These are phyloP conservation scores for Burhinus bistriatus DNA, from an alignment of 2,113 vertebrate genomes.

Conservation along the genomic window DNA sequence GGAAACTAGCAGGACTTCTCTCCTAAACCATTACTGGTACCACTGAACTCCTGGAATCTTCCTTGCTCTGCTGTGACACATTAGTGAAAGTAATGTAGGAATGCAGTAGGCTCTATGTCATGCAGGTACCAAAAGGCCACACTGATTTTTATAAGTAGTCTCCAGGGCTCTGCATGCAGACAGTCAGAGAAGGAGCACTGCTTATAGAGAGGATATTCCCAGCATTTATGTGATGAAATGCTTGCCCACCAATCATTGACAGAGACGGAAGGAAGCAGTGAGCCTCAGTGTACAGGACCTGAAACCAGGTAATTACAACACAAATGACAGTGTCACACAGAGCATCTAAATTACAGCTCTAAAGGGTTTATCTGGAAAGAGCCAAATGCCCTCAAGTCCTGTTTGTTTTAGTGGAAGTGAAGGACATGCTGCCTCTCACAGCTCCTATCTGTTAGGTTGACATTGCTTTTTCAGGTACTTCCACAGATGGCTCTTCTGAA, in stretches of 20 bases:
- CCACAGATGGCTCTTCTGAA: neutral
- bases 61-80: neutral
- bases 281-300: neutral
- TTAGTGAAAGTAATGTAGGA: neutral
- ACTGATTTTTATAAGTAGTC: neutral
- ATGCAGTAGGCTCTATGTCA: neutral
- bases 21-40: neutral
- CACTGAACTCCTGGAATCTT: neutral
- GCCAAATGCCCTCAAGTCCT: neutral
- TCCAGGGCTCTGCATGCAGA: neutral
- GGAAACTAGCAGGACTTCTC: neutral
- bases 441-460: neutral
- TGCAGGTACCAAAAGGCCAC: neutral
- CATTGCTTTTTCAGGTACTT: neutral
- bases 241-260: neutral
- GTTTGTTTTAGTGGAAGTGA: neutral
- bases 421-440: neutral
- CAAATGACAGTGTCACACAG: neutral
- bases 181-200: neutral
- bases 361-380: neutral
- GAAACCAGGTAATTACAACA: neutral
- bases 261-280: neutral
- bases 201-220: neutral
- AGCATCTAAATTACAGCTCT: neutral
- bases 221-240: neutral